Evolutionary conservation across 2,888 invertebrate genomes (phyloP), one percentile per base, ranked within the genome.

Genomic region (Eudasyphora cyanicolor): DNA sequence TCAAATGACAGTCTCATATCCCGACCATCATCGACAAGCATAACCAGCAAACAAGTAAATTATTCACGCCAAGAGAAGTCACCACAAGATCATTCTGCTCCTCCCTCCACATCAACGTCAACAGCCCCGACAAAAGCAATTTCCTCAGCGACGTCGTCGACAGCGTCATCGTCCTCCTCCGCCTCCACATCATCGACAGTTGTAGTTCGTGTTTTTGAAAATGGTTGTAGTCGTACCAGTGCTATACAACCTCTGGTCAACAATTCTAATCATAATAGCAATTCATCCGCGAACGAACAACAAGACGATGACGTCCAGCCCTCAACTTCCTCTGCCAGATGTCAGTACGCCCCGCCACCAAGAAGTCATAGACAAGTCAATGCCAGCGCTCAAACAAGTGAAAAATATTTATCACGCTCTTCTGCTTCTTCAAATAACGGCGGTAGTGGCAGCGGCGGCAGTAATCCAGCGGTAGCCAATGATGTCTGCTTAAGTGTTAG

Each of bases 301-400:
- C 76, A 76, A 19, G 84, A 77, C 19, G 78, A 81, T 24, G 89
- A 89, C 54, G 87, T 88, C 0, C 90, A 89, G 78, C 91, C 92
- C 8, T 91, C 91, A 10, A 90, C 91, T 0, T 91, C 92, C 0
- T 89, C 88, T 27, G 90, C 89, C 2, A 89, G 91, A 38, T 91
- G 91, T 76, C 91, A 90, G 38, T 91, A 91, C 82, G 90, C 89
- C n/a, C 86, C 88, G 32, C 86, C 87, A n/a, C 76, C 87, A 14
- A 87, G 86, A 49, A 86, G 84, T 27, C 86, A 89, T 62, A 89
- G 92, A 14, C 91, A 91, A 78, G 90, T 90, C 0, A 88, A 91
- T 70, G 91, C 91, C 42, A 90, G 91, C 69, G 90, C 91, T 24
- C 90, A 90, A 82, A 90, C 91, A 3, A 89, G 86, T 76, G 91